phyloP scores from a whole-genome alignment of 2,113 vertebrate species.

The Octodon degus region DNA sequence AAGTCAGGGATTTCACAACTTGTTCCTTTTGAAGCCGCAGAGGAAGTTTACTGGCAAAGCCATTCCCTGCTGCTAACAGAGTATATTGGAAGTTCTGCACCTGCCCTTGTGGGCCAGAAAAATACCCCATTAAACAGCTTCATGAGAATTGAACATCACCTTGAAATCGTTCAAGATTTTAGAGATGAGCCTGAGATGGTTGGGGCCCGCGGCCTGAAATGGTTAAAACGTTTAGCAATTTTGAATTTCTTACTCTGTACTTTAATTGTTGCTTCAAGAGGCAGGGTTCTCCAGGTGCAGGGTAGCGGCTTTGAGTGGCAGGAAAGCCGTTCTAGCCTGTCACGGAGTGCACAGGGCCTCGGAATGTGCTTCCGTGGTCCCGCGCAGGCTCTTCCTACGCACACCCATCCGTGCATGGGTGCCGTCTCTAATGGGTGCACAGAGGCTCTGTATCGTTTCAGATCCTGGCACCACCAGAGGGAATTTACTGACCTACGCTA shows the following conservation, averaged over 20 bases:
- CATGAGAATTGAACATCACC: background rate
- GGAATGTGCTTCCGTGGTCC: background rate
- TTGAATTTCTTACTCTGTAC: conserved; percentile 55
- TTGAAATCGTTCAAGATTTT: background rate
- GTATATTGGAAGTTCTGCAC: background rate
- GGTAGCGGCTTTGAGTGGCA: background rate
- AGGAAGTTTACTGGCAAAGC: background rate
- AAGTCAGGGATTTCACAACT: background rate
- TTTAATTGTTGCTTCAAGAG: conserved; percentile 54
- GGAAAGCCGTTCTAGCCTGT: conserved; percentile 36
- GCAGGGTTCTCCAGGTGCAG: background rate
- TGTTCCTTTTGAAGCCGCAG: background rate
- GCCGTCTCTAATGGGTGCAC: accelerated
- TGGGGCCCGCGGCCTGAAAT: background rate
- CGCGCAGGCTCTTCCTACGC: background rate
- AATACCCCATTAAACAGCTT: background rate
- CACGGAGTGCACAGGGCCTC: accelerated
- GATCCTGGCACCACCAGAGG: background rate
- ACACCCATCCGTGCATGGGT: accelerated
- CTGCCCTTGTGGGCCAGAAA: background rate
- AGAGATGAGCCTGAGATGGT: background rate
- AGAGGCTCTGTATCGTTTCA: background rate
- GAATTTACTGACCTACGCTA: background rate
- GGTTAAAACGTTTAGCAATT: conserved; percentile 55
- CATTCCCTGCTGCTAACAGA: background rate